A percentile compares a stretch with the other conserved stretches of the same genome.
Conservation (phyloP, 1,140 invertebrate species). For the Cylas formicarius region DNA sequence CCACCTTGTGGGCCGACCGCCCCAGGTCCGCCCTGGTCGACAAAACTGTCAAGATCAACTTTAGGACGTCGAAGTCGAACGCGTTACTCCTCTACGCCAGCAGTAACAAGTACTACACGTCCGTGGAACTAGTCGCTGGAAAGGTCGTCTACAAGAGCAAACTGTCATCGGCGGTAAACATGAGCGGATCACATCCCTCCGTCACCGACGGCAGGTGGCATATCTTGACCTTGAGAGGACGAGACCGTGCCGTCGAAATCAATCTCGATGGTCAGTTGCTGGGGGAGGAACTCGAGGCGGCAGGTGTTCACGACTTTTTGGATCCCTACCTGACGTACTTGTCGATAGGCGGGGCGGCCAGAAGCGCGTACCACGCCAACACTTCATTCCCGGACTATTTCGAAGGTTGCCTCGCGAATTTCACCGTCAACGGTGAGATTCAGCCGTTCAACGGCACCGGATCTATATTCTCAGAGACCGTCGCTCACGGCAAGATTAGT, state of each 20-base stretch:
- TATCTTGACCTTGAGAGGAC: constrained; percentile 65
- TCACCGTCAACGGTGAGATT: constrained; percentile 80
- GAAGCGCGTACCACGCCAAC: constrained; percentile 48
- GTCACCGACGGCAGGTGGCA: constrained; percentile 81
- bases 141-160: constrained; percentile 69
- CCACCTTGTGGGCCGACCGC: constrained; percentile 55
- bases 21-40: constrained; percentile 42
- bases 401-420: constrained; percentile 83
- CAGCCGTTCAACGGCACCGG: constrained; percentile 84
- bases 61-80: constrained; percentile 67
- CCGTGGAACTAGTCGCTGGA: constrained; percentile 66
- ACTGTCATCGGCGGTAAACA: constrained; percentile 69
- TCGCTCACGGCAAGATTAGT: constrained; percentile 61
- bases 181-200: constrained; percentile 55
- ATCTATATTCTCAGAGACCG: constrained; percentile 64
- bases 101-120: constrained; percentile 81
- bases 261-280: constrained; percentile 61
- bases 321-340: constrained; percentile 80
- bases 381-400: constrained; percentile 54
- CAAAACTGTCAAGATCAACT: constrained; percentile 72
- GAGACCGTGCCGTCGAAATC: constrained; percentile 61
- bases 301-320: constrained; percentile 81
- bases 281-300: constrained; percentile 76
- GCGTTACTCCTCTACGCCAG: constrained; percentile 76
- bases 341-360: constrained; percentile 64